These are phyloP conservation scores for Sphaerophoria taeniata DNA, from an alignment of 2,888 invertebrate genomes.

Conservation along the genomic window DNA sequence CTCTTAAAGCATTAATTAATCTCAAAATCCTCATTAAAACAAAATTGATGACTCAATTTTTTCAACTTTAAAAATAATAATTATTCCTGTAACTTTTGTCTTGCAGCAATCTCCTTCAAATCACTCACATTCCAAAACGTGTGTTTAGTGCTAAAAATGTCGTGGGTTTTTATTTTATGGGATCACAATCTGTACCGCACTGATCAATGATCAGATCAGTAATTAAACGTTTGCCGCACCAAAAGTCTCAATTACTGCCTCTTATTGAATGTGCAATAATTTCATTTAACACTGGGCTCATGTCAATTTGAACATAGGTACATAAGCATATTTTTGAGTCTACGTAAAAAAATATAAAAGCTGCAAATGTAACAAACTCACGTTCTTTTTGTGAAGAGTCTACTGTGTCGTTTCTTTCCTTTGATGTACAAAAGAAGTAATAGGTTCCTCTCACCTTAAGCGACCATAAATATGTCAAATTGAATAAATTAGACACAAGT, in stretches of 20 bases:
- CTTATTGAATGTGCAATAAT: constrained; percentile 32
- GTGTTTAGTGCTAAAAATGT: constrained; percentile 2
- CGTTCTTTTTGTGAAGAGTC: too few relatives aligned
- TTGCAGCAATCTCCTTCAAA: constrained; percentile 3
- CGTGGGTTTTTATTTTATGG: constrained; percentile 34
- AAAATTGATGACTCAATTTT: constrained; percentile 43
- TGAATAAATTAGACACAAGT: too few relatives aligned
- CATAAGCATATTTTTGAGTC: background rate
- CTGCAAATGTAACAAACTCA: too few relatives aligned
- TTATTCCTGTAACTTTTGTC: too few relatives aligned
- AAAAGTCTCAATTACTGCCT: constrained; percentile 27
- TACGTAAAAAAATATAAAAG: too few relatives aligned
- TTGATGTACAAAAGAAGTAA: too few relatives aligned
- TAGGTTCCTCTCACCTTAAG: too few relatives aligned
- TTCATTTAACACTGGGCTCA: constrained; percentile 1
- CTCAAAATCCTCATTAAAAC: constrained; percentile 32
- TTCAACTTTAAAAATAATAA: constrained; percentile 5
- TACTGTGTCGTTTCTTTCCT: too few relatives aligned
- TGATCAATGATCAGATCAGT: constrained; percentile 35
- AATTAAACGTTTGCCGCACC: constrained; percentile 46
- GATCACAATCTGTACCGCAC: constrained; percentile 24
- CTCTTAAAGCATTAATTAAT: too few relatives aligned
- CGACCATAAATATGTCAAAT: too few relatives aligned
- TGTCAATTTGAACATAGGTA: background rate
- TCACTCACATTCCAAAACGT: constrained; percentile 12